These are phyloP conservation scores for Accipiter virgatus DNA, from an alignment of 2,113 vertebrate genomes.

Conservation along the genomic window DNA sequence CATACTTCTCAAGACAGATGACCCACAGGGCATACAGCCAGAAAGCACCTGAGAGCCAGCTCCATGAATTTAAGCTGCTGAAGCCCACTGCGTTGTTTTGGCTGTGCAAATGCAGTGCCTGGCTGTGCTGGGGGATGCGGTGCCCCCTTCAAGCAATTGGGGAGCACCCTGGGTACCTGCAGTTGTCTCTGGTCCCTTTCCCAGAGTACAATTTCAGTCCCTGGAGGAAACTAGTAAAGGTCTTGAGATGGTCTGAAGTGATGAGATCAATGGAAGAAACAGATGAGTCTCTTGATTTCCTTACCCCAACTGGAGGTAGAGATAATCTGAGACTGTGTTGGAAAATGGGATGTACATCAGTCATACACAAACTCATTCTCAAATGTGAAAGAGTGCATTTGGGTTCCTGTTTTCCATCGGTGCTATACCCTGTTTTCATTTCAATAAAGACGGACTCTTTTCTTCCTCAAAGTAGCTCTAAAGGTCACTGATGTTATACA, in stretches of 20 bases:
- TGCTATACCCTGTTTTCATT: background rate
- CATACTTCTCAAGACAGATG: background rate
- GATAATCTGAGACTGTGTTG: background rate
- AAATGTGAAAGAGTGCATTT: background rate
- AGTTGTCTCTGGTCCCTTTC: background rate
- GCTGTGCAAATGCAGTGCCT: background rate
- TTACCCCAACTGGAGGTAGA: background rate
- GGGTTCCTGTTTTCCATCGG: background rate
- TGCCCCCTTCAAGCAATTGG: background rate
- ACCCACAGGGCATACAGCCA: background rate
- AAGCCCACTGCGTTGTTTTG: background rate
- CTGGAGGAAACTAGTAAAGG: background rate
- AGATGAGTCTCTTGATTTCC: background rate
- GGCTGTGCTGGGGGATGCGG: accelerated
- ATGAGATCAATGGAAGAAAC: background rate
- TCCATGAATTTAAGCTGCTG: accelerated
- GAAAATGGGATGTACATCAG: background rate
- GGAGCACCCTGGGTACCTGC: accelerated
- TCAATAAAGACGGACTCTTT: background rate
- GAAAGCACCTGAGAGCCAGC: background rate
- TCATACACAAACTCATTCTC: background rate
- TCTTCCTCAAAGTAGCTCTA: background rate
- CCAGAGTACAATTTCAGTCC: background rate
- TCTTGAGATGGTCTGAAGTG: background rate
- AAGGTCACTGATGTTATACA: background rate